Percentiles rank a stretch among this genome's conserved stretches.
Evolutionary conservation across 2,113 vertebrate species (phyloP).

Genomic region (Grammomys surdaster): DNA sequence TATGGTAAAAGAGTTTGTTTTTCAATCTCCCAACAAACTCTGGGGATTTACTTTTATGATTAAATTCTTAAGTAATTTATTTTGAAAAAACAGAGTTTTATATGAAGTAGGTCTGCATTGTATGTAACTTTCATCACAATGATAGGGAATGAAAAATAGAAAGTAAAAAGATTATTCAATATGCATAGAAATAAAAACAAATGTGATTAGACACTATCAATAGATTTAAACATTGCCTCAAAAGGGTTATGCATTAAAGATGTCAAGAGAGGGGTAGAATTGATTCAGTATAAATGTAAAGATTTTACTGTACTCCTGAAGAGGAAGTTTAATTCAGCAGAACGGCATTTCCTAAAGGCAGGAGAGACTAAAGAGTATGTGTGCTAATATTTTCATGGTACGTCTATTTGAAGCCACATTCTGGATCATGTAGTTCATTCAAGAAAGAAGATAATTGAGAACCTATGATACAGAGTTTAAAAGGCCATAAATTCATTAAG

Average conservation of each 20-base stretch:
- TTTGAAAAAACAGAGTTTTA: neutral
- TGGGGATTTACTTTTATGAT: neutral
- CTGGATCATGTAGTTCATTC: neutral
- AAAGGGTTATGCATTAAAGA: neutral
- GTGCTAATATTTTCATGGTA: neutral
- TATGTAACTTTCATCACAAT: neutral
- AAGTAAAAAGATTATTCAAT: neutral
- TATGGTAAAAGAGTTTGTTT: neutral
- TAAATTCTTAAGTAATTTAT: neutral
- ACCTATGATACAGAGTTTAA: neutral
- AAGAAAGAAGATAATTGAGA: neutral
- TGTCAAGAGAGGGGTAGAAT: neutral
- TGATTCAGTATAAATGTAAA: neutral
- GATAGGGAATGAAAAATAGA: neutral
- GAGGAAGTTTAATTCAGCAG: neutral
- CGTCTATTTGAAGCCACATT: conserved; percentile 26
- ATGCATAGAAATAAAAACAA: neutral
- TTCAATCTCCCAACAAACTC: neutral
- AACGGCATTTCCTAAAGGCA: neutral
- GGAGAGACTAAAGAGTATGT: neutral
- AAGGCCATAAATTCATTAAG: neutral
- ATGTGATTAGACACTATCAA: neutral
- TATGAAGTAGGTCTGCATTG: neutral
- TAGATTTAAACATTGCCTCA: neutral
- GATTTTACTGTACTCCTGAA: neutral